These are phyloP conservation scores for Excalfactoria chinensis DNA, from an alignment of 2,113 vertebrate species.

Conservation along the genomic window DNA sequence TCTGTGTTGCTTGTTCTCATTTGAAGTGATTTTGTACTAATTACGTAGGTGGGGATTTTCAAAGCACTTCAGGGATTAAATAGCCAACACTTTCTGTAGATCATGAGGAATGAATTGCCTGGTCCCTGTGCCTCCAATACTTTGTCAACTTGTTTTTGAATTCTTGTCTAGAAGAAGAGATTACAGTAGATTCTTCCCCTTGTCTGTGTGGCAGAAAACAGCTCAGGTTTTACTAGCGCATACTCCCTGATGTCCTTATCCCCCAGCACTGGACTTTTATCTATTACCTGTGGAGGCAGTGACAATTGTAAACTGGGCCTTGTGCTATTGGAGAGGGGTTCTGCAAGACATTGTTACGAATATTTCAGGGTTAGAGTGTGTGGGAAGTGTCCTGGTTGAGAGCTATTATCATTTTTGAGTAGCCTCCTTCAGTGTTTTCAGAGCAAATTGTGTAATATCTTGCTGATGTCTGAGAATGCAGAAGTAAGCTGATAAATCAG, in stretches of 20 bases:
- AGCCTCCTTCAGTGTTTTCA: not conserved
- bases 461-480: not conserved
- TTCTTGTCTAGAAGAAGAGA: not conserved
- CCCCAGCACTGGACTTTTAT: not conserved
- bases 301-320: not conserved
- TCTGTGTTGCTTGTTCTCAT: slow-evolving; percentile 10
- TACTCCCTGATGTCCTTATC: not conserved
- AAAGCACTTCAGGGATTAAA: not conserved
- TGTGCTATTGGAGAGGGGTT: not conserved
- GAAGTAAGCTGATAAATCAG: not conserved
- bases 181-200: not conserved
- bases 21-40: not conserved
- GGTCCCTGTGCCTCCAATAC: not conserved
- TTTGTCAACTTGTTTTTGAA: not conserved
- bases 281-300: not conserved
- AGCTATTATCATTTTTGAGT: not conserved
- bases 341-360: not conserved
- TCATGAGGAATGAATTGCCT: not conserved
- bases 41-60: not conserved
- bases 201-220: not conserved
- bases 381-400: not conserved
- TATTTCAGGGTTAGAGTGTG: not conserved
- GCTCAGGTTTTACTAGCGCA: not conserved
- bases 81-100: not conserved
- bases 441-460: not conserved